Evolutionary conservation across 2,888 invertebrate species (phyloP).

Genomic region (Cyaniris semiargus): DNA sequence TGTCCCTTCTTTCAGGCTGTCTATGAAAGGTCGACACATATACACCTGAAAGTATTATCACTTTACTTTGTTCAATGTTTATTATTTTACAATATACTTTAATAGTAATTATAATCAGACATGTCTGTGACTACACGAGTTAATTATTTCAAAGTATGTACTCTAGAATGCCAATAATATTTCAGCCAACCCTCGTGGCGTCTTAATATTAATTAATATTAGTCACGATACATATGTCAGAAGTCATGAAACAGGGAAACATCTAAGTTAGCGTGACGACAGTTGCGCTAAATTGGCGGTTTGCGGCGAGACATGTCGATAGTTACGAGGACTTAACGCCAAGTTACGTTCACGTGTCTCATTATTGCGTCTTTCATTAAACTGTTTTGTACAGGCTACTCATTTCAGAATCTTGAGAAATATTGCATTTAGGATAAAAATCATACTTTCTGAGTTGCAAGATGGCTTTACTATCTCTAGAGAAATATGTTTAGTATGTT

Average conservation of each 20-base stretch:
- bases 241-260: constrained; percentile 34
- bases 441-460: too few relatives aligned
- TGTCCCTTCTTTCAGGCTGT: too few relatives aligned
- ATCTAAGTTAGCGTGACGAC: constrained; percentile 45
- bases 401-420: too few relatives aligned
- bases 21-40: too few relatives aligned
- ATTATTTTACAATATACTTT: too few relatives aligned
- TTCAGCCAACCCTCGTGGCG: neutral
- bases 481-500: too few relatives aligned
- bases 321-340: neutral
- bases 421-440: too few relatives aligned
- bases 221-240: neutral
- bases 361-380: neutral
- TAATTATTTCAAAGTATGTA: neutral
- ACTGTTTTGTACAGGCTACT: neutral
- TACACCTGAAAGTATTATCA: too few relatives aligned
- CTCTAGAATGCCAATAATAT: neutral
- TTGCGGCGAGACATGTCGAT: constrained; percentile 39
- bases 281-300: constrained; percentile 52
- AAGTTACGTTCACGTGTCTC: neutral
- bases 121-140: neutral
- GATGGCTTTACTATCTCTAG: too few relatives aligned
- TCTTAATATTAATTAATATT: neutral
- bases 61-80: too few relatives aligned
- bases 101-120: neutral